Conservation (phyloP, 1,140 invertebrate genomes). For the Sarcophaga peregrina region DNA sequence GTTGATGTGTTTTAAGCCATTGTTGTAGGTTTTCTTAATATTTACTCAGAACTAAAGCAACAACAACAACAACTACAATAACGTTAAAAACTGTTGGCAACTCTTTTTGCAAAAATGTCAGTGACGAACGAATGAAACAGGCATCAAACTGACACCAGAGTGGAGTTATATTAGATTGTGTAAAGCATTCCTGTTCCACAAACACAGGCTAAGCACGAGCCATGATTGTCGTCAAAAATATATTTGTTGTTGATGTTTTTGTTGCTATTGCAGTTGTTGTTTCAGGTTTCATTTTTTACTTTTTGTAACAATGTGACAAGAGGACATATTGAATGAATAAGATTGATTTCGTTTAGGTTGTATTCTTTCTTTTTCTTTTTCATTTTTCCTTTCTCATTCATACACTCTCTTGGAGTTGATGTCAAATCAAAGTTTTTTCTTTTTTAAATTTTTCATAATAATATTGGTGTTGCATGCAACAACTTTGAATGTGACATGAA, state of each 20-base stretch:
- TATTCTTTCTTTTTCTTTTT: neutral
- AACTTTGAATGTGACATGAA: neutral
- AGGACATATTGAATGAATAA: conserved; percentile 27
- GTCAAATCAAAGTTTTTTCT: neutral
- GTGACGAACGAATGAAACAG: neutral
- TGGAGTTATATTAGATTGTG: neutral
- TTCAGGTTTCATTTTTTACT: neutral
- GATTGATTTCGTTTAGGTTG: conserved; percentile 13
- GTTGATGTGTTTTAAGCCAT: neutral
- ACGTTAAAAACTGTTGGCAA: conserved; percentile 7
- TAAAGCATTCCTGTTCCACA: neutral
- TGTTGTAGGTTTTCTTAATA: neutral
- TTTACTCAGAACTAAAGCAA: neutral
- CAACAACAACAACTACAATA: conserved; percentile 5
- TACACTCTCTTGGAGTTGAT: too few relatives aligned
- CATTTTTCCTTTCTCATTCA: too few relatives aligned
- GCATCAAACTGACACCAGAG: conserved; percentile 39
- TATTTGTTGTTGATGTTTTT: neutral
- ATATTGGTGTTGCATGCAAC: neutral
- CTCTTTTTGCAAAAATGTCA: neutral
- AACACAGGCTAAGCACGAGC: conserved; percentile 3
- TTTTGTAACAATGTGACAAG: conserved; percentile 3
- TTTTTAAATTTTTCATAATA: neutral
- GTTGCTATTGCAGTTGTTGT: neutral
- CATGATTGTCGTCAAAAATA: neutral